A percentile compares a stretch with the other conserved stretches of the same genome.
phyloP scores from a whole-genome alignment of 1,140 invertebrate species.

The Hypothenemus hampei region DNA sequence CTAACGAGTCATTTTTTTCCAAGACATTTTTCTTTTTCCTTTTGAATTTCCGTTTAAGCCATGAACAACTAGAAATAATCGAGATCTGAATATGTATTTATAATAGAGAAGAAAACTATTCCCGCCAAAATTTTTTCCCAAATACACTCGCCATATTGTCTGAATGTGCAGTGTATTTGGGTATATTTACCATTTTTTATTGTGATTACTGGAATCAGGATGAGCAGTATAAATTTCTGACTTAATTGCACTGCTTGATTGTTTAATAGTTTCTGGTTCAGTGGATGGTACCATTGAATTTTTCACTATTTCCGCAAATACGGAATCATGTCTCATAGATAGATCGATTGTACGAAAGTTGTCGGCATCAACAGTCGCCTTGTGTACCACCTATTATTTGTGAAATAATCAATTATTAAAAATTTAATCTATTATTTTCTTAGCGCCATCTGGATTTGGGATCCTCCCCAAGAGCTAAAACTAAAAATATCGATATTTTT shows the following conservation, averaged over 20 bases:
- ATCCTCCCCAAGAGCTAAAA: no score
- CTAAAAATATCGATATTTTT: no score
- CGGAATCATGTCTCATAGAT: neutral
- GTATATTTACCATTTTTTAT: neutral
- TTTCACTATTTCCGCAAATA: conserved; percentile 2
- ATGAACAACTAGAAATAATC: neutral
- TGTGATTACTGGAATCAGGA: neutral
- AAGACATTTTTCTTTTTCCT: neutral
- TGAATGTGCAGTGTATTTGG: no score
- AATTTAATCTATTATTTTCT: no score
- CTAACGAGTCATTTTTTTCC: neutral
- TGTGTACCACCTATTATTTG: neutral
- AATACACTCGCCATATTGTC: neutral
- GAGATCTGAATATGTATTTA: no score
- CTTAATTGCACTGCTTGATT: neutral
- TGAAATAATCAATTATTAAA: no score
- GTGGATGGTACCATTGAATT: neutral
- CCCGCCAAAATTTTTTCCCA: neutral
- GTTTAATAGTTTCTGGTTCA: neutral
- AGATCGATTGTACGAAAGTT: neutral
- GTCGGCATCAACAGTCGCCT: neutral
- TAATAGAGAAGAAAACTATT: neutral
- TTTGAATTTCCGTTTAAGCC: neutral
- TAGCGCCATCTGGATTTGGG: no score
- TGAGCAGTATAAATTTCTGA: neutral